Evolutionary conservation across 2,888 invertebrate species (phyloP), one percentile per base, ranked within the genome.

Genomic region (Arenicola marina): DNA sequence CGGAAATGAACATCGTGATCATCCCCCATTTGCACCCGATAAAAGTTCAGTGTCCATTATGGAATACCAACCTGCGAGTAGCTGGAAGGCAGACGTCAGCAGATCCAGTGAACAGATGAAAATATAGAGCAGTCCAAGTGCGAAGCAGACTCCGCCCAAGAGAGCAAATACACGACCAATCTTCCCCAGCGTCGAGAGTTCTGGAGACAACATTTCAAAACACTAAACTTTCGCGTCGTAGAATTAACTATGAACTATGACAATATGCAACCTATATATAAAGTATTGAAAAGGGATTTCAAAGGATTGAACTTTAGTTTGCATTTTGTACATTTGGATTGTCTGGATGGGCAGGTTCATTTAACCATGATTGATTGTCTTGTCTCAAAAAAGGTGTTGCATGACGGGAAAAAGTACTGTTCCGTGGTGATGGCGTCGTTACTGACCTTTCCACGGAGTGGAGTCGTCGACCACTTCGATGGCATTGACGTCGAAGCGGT

Each of bases 21-120:
- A n/a, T n/a, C n/a, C n/a, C n/a, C n/a, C n/a, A n/a, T n/a, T n/a
- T n/a, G n/a, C n/a, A n/a, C n/a, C n/a, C n/a, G n/a, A n/a, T n/a
- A n/a, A n/a, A n/a, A n/a, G n/a, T n/a, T n/a, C n/a, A n/a, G n/a
- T n/a, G n/a, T n/a, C n/a, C n/a, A n/a, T n/a, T n/a, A n/a, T n/a
- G n/a, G n/a, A n/a, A 15, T 18, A 53, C 60, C 44, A 51, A 71
- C 72, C 72, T 69, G 67, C 67, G 1, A 72, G 56, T 24, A 72
- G 56, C 45, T 67, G 61, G 56, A 72, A 72, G 11, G 72, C 65
- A 43, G 62, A 53, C 11, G 67, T 62, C n/a, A 72, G 63, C 43
- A 71, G 56, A 59, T 67, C 69, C 18, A 72, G 66, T 2, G 72
- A 71, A 38, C 70, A 69, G 51, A 72, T 65, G 66, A 72, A 72